Evolutionary conservation across 2,113 vertebrate genomes (phyloP).

Genomic region (Peromyscus californicus): DNA sequence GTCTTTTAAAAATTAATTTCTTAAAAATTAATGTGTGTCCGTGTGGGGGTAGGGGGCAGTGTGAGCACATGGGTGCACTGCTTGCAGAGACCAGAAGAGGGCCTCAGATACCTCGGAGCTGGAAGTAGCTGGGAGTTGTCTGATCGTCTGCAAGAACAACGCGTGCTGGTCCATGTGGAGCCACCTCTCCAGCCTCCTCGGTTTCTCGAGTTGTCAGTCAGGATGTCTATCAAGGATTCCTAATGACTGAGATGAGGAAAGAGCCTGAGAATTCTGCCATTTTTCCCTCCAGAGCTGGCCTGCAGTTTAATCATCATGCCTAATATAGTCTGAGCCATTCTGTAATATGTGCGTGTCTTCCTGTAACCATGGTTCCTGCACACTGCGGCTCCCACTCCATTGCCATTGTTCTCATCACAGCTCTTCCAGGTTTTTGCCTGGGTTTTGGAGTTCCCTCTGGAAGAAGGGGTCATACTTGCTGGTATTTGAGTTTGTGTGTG

Average conservation of each 20-base stretch:
- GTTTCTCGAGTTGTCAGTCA: not conserved
- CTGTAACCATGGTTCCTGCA: not conserved
- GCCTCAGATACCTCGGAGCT: not conserved
- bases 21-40: not conserved
- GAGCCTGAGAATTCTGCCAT: not conserved
- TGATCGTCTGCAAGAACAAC: not conserved
- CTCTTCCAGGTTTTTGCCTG: not conserved
- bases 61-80: not conserved
- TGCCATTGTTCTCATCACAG: not conserved
- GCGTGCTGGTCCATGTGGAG: fast-evolving
- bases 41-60: too few species aligned
- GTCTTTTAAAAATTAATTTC: not conserved
- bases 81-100: not conserved
- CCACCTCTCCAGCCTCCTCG: not conserved
- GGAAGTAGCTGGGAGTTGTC: not conserved
- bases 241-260: too few species aligned
- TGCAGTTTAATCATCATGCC: not conserved
- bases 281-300: not conserved
- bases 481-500: not conserved
- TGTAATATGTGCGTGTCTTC: not conserved
- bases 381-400: not conserved
- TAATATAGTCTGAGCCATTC: not conserved
- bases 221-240: not conserved
- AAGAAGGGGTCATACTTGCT: not conserved
- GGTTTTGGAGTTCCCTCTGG: not conserved